Percentiles rank a stretch among this genome's conserved stretches.
Evolutionary conservation across 2,113 vertebrate species (phyloP).

Genomic region (Danionella cerebrum): DNA sequence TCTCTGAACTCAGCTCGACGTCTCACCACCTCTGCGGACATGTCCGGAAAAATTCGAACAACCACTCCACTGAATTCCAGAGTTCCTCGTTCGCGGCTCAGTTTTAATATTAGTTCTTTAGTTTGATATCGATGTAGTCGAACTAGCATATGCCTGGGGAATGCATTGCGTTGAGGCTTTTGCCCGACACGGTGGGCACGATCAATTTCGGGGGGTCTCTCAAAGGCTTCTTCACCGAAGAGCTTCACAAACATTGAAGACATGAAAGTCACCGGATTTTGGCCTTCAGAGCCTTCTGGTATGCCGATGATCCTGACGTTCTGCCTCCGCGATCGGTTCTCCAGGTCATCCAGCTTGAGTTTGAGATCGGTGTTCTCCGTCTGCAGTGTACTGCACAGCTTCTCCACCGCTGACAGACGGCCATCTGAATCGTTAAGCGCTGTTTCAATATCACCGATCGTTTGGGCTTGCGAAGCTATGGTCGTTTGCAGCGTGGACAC

Average conservation of each 20-base stretch:
- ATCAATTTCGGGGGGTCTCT: neutral
- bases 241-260: neutral
- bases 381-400: neutral
- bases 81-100: neutral
- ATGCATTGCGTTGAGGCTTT: neutral
- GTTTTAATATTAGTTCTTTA: neutral
- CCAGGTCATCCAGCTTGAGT: neutral
- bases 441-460: neutral
- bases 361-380: neutral
- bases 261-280: neutral
- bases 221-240: neutral
- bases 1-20: neutral
- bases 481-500: too few species aligned
- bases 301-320: neutral
- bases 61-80: neutral
- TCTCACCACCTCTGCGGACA: neutral
- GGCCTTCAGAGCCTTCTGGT: neutral
- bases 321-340: neutral
- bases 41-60: neutral
- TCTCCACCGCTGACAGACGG: neutral
- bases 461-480: too few species aligned
- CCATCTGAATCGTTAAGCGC: neutral
- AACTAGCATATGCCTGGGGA: neutral
- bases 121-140: neutral
- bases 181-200: neutral